A percentile compares a stretch with the other conserved stretches of the same genome.
These are phyloP conservation scores for Procambarus clarkii DNA, from an alignment of 1,140 invertebrate genomes.

Conservation along the genomic window DNA sequence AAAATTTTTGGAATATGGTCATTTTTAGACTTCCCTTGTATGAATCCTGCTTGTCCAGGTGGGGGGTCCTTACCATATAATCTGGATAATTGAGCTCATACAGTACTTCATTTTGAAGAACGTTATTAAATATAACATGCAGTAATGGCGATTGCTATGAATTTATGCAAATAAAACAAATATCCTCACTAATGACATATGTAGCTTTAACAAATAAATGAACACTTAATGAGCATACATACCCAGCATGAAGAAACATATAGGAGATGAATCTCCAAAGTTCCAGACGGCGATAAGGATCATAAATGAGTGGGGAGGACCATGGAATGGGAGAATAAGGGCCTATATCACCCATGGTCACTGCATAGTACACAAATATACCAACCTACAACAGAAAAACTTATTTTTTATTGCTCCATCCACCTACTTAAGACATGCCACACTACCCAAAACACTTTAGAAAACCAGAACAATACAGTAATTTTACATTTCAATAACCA, in stretches of 20 bases:
- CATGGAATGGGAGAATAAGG: conserved; percentile 68
- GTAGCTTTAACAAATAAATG: background rate
- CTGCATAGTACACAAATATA: conserved; percentile 69
- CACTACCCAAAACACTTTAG: background rate
- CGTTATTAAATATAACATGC: too few relatives aligned
- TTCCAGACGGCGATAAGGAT: conserved; percentile 77
- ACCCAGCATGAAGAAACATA: conserved; percentile 80
- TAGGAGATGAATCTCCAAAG: conserved; percentile 80
- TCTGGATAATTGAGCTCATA: too few relatives aligned
- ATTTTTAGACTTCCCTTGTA: too few relatives aligned
- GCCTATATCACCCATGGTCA: conserved; percentile 56
- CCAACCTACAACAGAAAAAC: conserved; percentile 53
- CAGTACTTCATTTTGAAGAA: too few relatives aligned
- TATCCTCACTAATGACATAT: background rate
- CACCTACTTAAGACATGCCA: background rate
- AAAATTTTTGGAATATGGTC: too few relatives aligned
- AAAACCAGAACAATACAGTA: background rate
- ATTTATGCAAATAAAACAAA: background rate
- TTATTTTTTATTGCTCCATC: background rate
- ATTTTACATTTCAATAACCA: too few relatives aligned
- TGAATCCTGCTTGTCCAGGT: too few relatives aligned
- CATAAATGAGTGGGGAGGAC: conserved; percentile 77
- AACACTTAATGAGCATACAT: conserved; percentile 52
- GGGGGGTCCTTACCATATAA: too few relatives aligned
- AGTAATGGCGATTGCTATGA: background rate